Evolutionary conservation across 2,888 invertebrate species (phyloP), one percentile per base, ranked within the genome.

Genomic region (Scaptomyza caliginosa): DNA sequence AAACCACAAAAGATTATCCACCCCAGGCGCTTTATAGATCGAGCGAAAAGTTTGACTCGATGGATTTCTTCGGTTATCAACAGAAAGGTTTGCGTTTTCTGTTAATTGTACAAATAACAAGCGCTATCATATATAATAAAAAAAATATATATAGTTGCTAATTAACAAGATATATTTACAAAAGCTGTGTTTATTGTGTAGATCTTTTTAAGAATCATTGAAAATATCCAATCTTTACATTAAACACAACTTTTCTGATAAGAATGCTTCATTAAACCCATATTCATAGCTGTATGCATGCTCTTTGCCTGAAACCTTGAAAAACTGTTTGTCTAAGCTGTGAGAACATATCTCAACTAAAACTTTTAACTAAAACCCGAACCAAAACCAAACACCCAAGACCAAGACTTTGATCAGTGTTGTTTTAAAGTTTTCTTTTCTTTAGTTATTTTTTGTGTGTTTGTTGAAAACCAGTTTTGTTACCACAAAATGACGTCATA

Each of bases 21-120:
- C 89, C 91, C 75, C 93, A 93, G 90, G 93, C 93, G 90, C 93
- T 94, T 92, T 93, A 93, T 92, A 93, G 93, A 92, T 93, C 92
- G 67, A 91, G 93, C 92, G 93, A 93, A 92, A 93, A 93, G 92
- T 93, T 93, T 92, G 93, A 92, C 92, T 94, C 92, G 54, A 93
- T 93, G 92, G 94, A 94, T 89, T 93, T 94, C 91, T 89, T 89
- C 86, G 86, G 88, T 75, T 89, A 90, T 72, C 90, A 89, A 80
- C 82, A 89, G 77, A 88, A 90, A 91, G 91, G 91, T 91, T 91
- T 91, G 91, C 88, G 74, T 76, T 72, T 58, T 52, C 67, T 73
- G 66, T 78, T 71, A 81, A 48, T 80, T 59, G 30, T 65, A 21
- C 16, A 55, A 34, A 49, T 77, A 80, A 69, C 66, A 60, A 56